Conservation (phyloP, 2,113 vertebrate genomes). For the Lamprotornis superbus region DNA sequence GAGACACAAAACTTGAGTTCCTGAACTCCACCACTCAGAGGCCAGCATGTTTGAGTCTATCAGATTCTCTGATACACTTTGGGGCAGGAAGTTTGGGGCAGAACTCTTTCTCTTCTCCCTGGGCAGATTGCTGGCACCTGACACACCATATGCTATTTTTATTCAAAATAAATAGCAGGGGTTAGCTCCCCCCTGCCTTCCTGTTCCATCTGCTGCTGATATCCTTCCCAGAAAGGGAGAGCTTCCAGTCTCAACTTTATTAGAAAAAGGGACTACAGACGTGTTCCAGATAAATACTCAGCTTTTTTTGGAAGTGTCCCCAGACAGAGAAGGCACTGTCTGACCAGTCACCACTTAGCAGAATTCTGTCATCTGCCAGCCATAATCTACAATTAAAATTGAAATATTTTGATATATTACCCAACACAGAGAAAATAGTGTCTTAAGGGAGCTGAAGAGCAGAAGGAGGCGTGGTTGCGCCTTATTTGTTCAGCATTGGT, state of each 20-base stretch:
- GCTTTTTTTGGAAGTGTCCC: background rate
- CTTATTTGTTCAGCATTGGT: conserved; percentile 53
- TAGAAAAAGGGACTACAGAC: background rate
- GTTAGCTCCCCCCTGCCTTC: background rate
- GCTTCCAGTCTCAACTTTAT: background rate
- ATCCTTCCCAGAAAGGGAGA: background rate
- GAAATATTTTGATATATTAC: conserved; percentile 62
- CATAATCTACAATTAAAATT: conserved; percentile 31
- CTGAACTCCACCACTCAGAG: background rate
- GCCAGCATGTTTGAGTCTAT: background rate
- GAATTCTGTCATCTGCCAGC: conserved; percentile 16
- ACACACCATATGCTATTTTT: background rate
- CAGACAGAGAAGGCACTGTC: background rate
- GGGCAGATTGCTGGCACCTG: background rate
- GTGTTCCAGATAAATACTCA: background rate
- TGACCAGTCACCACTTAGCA: background rate
- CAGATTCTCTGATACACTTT: background rate
- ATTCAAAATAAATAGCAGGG: background rate
- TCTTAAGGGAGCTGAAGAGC: conserved; percentile 25
- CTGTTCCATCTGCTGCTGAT: background rate
- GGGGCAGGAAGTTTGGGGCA: background rate
- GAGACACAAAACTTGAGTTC: background rate
- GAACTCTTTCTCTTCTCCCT: background rate
- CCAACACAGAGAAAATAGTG: conserved; percentile 52
- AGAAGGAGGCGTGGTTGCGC: conserved; percentile 12